Evolutionary conservation across 2,113 vertebrate genomes (phyloP), one percentile per base, ranked within the genome.

Genomic region (Lepus europaeus): DNA sequence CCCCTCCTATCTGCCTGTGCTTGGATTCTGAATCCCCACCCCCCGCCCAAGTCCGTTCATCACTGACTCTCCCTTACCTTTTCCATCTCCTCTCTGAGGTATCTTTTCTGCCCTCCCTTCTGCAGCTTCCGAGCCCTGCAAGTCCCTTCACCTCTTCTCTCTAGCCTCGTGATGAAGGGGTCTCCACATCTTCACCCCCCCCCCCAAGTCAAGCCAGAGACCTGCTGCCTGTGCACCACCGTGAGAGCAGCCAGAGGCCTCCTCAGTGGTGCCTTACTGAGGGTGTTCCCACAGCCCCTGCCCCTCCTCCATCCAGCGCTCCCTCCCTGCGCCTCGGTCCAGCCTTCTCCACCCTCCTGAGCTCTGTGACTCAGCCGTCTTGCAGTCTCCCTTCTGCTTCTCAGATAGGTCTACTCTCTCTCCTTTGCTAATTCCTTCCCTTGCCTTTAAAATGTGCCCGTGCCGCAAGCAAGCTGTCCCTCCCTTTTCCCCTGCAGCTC

Each of bases 311-410:
- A 14, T 45, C 4, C n/a, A 33, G 5, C 51, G 22, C 86, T 63
- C 29, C 64, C 4, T 27, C 66, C 10, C 19, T 10, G 36, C n/a
- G 2, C 4, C 4, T 19, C 68, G 14, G 33, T 16, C 14, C 79
- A 82, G 74, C 27, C 51, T 23, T 83, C 86, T 76, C 27, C 53
- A n/a, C 63, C 63, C 87, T 90, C 53, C 82, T 80, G 66, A 87
- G 68, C 89, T 89, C 79, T 7, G 16, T 25, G 69, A 93, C 89
- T 78, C 59, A 91, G 82, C 79, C 78, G 33, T 76, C 74, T 45
- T 70, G 56, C 33, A 77, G 63, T 22, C 70, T 77, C 80, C 51
- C 33, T n/a, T 39, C n/a, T 92, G 0, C 78, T 70, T 92, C 22
- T 84, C 64, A 72, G 49, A 59, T 39, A 85, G 76, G 70, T 63